A percentile compares a stretch with the other conserved stretches of the same genome.
Conservation (phyloP, 64 coral and sea anemone species). For the Cladopsammia gracilis region DNA sequence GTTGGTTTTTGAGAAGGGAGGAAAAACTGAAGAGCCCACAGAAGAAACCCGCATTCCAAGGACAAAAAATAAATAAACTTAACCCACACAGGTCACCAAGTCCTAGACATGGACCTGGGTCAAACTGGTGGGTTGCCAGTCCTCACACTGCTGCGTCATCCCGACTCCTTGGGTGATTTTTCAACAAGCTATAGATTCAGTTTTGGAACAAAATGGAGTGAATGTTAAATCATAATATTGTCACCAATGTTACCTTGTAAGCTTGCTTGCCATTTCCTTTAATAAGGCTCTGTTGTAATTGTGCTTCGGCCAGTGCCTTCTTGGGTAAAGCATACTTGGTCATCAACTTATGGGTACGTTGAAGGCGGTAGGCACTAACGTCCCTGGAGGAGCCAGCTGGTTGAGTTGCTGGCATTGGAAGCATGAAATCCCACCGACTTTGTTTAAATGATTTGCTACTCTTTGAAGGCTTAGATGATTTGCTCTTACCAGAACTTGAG, state of each 20-base stretch:
- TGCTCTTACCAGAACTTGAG: constrained; percentile 13
- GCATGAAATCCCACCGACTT: constrained; percentile 88
- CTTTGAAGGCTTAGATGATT: constrained; percentile 40
- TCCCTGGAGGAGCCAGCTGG: constrained; percentile 24
- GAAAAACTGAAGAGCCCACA: too few species aligned
- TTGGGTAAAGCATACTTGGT: background rate
- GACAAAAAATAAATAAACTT: too few species aligned
- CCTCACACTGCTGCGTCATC: too few species aligned
- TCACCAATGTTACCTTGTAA: constrained; percentile 27
- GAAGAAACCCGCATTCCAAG: too few species aligned
- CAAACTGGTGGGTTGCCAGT: too few species aligned
- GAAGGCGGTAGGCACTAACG: constrained; percentile 41
- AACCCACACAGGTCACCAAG: too few species aligned
- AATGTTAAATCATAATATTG: background rate
- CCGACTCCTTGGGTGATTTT: too few species aligned
- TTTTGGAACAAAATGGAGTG: too few species aligned
- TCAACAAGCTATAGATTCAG: background rate
- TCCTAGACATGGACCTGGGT: too few species aligned
- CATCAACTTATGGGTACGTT: constrained; percentile 65
- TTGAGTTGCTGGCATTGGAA: constrained; percentile 69
- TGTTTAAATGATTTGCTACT: constrained; percentile 49
- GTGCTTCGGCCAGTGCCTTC: background rate
- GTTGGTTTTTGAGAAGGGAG: too few species aligned
- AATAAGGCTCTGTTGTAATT: background rate
- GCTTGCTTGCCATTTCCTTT: constrained; percentile 51